A percentile compares a stretch with the other conserved stretches of the same genome.
phyloP scores from a whole-genome alignment of 2,797 vertebrate genomes.

The Thripadectes ignobilis region DNA sequence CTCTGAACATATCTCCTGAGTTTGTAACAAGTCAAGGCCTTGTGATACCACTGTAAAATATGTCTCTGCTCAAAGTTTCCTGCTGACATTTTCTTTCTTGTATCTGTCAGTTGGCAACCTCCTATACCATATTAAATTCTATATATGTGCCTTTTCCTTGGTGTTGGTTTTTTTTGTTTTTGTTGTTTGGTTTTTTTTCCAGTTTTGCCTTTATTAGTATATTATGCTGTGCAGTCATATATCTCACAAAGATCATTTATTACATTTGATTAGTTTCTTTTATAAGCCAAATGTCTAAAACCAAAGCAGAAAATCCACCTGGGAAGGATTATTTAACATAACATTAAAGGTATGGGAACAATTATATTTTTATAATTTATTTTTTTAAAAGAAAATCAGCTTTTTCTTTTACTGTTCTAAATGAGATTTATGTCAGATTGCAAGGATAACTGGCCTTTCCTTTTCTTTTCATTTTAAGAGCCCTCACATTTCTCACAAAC shows the following conservation, averaged over 20 bases:
- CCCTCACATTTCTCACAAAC: not conserved
- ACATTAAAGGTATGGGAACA: not conserved
- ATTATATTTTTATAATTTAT: not conserved
- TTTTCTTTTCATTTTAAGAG: not conserved
- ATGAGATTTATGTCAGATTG: not conserved
- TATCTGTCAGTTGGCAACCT: not conserved
- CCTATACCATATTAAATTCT: not conserved
- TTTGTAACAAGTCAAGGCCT: not conserved
- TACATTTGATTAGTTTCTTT: not conserved
- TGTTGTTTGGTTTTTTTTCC: not conserved
- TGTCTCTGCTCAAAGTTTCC: not conserved
- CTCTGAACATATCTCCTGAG: not conserved
- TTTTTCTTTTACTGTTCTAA: not conserved
- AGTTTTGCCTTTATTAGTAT: not conserved
- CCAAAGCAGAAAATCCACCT: not conserved
- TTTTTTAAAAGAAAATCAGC: not conserved
- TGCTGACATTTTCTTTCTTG: not conserved
- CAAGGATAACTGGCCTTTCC: not conserved
- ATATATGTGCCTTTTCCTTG: not conserved
- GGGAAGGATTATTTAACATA: not conserved
- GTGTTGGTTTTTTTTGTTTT: not conserved
- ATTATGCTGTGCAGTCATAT: not conserved
- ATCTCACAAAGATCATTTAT: not conserved
- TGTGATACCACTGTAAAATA: not conserved
- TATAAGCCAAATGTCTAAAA: fast-evolving